Conservation (phyloP, 2,797 vertebrate species). For the Lepidocolaptes lacrymiger region DNA sequence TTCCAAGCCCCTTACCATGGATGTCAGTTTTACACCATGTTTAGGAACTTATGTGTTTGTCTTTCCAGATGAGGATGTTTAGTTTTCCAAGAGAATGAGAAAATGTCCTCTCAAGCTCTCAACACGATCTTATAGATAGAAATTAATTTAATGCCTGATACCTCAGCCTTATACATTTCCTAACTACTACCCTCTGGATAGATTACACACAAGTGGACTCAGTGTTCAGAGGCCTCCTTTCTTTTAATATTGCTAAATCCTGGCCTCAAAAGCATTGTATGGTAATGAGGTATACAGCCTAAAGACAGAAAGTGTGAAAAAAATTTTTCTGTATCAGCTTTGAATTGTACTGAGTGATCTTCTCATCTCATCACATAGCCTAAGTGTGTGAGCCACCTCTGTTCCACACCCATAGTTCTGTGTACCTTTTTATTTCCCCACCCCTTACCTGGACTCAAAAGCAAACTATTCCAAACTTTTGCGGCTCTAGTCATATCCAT, state of each 20-base stretch:
- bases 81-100: neutral
- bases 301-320: neutral
- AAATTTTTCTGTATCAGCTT: neutral
- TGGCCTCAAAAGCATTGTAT: neutral
- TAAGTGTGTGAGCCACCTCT: neutral
- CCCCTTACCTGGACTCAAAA: neutral
- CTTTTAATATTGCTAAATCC: neutral
- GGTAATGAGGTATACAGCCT: neutral
- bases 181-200: neutral
- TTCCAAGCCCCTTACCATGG: neutral
- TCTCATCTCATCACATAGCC: neutral
- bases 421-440: neutral
- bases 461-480: neutral
- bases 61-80: neutral
- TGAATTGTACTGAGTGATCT: neutral
- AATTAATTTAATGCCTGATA: neutral
- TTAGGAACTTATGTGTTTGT: accelerated
- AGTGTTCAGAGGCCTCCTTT: neutral
- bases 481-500: neutral
- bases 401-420: neutral
- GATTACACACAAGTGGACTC: neutral
- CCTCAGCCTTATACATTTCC: neutral
- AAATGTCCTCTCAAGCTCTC: neutral
- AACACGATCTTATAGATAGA: neutral
- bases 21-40: neutral